These are phyloP conservation scores for Ophraella communa DNA, from an alignment of 2,888 invertebrate genomes.

Conservation along the genomic window DNA sequence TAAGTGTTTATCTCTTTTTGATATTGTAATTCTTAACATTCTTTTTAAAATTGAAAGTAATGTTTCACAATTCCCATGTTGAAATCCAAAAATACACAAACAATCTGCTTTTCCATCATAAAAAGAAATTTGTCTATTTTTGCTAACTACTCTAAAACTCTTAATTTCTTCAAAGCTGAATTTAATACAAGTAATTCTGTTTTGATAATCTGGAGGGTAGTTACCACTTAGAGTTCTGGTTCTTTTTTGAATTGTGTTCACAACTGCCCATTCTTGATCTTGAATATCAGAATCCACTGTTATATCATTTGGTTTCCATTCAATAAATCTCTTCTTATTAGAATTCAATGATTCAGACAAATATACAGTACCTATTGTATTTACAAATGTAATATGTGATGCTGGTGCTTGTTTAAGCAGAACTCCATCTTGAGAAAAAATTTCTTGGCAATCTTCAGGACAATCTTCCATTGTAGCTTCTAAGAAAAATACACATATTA, in stretches of 20 bases:
- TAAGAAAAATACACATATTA: background rate
- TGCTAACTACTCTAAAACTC: constrained; percentile 65
- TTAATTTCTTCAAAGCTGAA: constrained; percentile 70
- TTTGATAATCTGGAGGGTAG: constrained; percentile 57
- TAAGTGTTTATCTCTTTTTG: constrained; percentile 74
- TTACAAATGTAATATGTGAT: constrained; percentile 67
- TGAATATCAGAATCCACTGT: constrained; percentile 79
- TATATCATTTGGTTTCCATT: constrained; percentile 84
- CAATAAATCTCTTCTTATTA: constrained; percentile 64
- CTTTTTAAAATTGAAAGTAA: constrained; percentile 71
- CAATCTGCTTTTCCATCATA: constrained; percentile 74
- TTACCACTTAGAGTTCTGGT: constrained; percentile 68
- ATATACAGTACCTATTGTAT: constrained; percentile 70
- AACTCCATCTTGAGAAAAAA: constrained; percentile 83
- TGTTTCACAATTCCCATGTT: constrained; percentile 83
- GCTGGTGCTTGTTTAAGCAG: constrained; percentile 72
- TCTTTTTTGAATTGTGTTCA: constrained; percentile 75
- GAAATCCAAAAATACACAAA: constrained; percentile 85
- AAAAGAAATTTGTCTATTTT: constrained; percentile 63
- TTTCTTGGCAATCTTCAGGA: constrained; percentile 61
- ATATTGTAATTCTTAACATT: constrained; percentile 70
- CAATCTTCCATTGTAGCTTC: constrained; percentile 44
- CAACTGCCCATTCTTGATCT: constrained; percentile 86
- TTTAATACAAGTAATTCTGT: constrained; percentile 62
- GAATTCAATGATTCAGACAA: constrained; percentile 68